Base-by-base conservation (phyloP, 2,797 vertebrate species). In the Gymnothorax javanicus region DNA sequence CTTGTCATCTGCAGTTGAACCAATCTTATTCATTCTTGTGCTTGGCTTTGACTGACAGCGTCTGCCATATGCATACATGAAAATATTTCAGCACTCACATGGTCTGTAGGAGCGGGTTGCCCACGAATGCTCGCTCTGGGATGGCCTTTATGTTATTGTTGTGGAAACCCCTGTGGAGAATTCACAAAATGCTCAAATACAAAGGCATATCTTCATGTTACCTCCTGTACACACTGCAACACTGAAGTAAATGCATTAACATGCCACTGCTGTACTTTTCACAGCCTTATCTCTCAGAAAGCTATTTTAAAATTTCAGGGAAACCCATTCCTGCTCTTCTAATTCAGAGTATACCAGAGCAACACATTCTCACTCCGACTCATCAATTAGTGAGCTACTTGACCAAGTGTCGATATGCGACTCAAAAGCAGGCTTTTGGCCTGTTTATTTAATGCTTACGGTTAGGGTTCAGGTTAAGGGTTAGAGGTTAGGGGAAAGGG, bases 91-190 rank as follows among this genome's bases (percentile, higher is more conserved):
- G 85, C 77, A 93, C 97, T 98, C 95, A 99, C 98, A 99, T 98
- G 81, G 97, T 98, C 93, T 99, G 98, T 73, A 99, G 97, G 79
- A 98, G 96, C 57, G 97, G 98, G 92, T 99, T 99, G 90, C 97
- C 98, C 93, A 96, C 94, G 89, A 99, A 99, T 27, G 98, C 98
- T 1, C 95, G 96, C 93, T 99, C 98, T 3, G 98, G 98, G 91
- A 99, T 99, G 86, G 96, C 96, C 95, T 96, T 97, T 95, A 99
- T 99, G 93, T 98, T 97, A 95, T 99, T 99, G 95, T 98, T 98
- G 91, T 99, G 98, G 94, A 99, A 99, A 8, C 98, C 98, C 0
- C 98, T 99, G 94, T 88, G 92, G 89, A 86, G 90, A 88, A 90
- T 90, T 90, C 83, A 92, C 73, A 52, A 43, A 43, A 13, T 27